Evolutionary conservation across 2,113 vertebrate species (phyloP).

Genomic region (Rhineura floridana): DNA sequence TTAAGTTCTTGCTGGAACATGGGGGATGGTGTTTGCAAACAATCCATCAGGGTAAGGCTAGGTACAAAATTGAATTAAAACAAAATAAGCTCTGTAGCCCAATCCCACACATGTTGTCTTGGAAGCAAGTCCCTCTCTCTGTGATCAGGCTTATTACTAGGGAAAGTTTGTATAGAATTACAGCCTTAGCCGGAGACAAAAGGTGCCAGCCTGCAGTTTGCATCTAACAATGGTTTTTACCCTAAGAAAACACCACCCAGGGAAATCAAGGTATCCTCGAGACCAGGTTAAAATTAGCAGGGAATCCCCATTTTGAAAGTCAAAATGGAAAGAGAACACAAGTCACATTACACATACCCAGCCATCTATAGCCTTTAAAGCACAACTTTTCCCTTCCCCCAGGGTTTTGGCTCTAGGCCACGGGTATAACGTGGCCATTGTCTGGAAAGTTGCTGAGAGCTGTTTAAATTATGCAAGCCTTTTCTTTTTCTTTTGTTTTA

Average conservation of each 20-base stretch:
- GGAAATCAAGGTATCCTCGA: slow-evolving; percentile 33
- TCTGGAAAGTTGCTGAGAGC: slow-evolving; percentile 53
- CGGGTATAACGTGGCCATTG: slow-evolving; percentile 68
- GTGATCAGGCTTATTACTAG: not conserved
- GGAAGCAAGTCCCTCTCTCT: not conserved
- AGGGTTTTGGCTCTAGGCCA: slow-evolving; percentile 60
- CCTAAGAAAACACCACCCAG: not conserved
- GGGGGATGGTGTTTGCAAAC: slow-evolving; percentile 70
- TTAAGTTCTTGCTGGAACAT: slow-evolving; percentile 45
- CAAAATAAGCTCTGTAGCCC: not conserved
- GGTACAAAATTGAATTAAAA: not conserved
- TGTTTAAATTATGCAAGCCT: not conserved
- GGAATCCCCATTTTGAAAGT: slow-evolving; percentile 63
- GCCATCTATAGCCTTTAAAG: slow-evolving; percentile 32
- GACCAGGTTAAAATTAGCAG: slow-evolving; percentile 42
- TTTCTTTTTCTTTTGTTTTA: not conserved
- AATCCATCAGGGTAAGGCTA: slow-evolving; percentile 13
- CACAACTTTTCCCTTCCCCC: slow-evolving; percentile 17
- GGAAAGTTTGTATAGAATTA: not conserved
- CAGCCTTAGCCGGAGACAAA: slow-evolving; percentile 60
- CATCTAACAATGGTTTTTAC: slow-evolving; percentile 39
- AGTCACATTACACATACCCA: slow-evolving; percentile 16
- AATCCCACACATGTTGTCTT: no score
- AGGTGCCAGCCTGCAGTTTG: slow-evolving; percentile 46
- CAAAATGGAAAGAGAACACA: slow-evolving; percentile 21